Conservation (phyloP, 2,113 vertebrate genomes). For the Anolis sagrei region DNA sequence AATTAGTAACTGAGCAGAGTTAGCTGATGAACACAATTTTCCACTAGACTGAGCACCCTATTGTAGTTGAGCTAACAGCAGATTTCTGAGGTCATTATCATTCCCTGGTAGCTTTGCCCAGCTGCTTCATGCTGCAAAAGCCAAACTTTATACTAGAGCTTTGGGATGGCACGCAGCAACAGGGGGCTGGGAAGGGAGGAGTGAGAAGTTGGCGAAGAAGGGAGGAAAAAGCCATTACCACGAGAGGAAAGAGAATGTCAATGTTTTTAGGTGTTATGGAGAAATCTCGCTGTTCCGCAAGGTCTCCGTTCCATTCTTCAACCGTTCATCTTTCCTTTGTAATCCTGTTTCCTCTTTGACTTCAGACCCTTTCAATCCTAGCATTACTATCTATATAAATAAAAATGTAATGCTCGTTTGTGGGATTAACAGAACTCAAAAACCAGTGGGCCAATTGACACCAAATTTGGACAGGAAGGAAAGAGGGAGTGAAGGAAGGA, state of each 20-base stretch:
- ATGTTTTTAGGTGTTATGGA: constrained; percentile 78
- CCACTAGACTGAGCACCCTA: constrained; percentile 99
- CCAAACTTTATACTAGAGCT: constrained; percentile 94
- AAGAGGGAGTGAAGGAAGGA: no score
- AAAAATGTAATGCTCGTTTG: no score
- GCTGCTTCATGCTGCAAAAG: constrained; percentile 98
- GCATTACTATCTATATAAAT: no score
- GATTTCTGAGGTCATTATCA: constrained; percentile 99
- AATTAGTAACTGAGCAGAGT: constrained; percentile 99
- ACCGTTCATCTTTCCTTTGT: constrained; percentile 30
- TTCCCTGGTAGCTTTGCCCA: constrained; percentile 99
- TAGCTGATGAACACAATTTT: constrained; percentile 99
- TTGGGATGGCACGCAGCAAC: constrained; percentile 85
- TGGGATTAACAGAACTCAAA: no score
- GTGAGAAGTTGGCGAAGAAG: constrained; percentile 77
- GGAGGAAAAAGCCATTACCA: constrained; percentile 71
- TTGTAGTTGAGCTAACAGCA: constrained; percentile 99
- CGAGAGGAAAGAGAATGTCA: constrained; percentile 79
- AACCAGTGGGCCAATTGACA: no score
- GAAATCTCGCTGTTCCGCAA: constrained; percentile 55
- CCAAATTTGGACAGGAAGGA: no score
- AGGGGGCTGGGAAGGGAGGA: constrained; percentile 83
- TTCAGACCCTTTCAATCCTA: no score
- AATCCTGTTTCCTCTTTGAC: constrained; percentile 9
- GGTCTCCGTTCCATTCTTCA: not conserved